A percentile compares a stretch with the other conserved stretches of the same genome.
Conservation (phyloP, 2,797 vertebrate genomes). For the Phalanger gymnotis region DNA sequence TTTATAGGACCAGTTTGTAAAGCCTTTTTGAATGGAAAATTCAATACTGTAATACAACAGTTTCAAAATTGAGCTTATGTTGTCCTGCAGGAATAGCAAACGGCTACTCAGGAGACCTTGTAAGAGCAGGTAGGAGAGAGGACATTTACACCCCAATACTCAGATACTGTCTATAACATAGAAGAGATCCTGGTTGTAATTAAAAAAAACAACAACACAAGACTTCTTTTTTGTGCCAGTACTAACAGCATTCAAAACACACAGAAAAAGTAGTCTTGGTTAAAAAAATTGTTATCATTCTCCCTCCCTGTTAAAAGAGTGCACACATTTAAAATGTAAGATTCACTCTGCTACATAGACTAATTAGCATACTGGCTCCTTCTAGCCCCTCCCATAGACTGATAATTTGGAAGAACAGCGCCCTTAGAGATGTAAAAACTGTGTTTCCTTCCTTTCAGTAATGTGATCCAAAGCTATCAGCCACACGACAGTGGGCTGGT, state of each 20-base stretch:
- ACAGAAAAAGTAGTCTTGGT: background rate
- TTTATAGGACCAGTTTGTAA: background rate
- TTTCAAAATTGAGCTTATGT: slow-evolving; percentile 21
- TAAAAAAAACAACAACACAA: background rate
- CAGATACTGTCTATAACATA: background rate
- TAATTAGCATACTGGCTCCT: slow-evolving; percentile 24
- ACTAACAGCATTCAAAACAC: background rate
- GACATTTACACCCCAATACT: background rate
- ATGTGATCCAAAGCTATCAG: slow-evolving; percentile 12
- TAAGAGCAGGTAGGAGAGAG: background rate
- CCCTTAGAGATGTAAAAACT: background rate
- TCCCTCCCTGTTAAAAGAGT: background rate
- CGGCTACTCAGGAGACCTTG: slow-evolving; percentile 32
- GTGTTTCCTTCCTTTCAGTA: background rate
- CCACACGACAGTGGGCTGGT: background rate
- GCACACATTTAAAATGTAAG: slow-evolving; percentile 8
- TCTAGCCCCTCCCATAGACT: slow-evolving; percentile 30
- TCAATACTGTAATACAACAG: slow-evolving; percentile 44
- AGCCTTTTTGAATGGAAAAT: slow-evolving; percentile 12
- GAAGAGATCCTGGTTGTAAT: background rate
- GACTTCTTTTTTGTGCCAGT: background rate
- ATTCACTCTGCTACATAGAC: slow-evolving; percentile 24
- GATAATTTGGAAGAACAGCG: slow-evolving; percentile 37
- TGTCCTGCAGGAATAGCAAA: slow-evolving; percentile 16
- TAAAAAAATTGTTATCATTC: background rate